Evolutionary conservation across 1,140 invertebrate genomes (phyloP).

Genomic region (Pseudoatta argentina): DNA sequence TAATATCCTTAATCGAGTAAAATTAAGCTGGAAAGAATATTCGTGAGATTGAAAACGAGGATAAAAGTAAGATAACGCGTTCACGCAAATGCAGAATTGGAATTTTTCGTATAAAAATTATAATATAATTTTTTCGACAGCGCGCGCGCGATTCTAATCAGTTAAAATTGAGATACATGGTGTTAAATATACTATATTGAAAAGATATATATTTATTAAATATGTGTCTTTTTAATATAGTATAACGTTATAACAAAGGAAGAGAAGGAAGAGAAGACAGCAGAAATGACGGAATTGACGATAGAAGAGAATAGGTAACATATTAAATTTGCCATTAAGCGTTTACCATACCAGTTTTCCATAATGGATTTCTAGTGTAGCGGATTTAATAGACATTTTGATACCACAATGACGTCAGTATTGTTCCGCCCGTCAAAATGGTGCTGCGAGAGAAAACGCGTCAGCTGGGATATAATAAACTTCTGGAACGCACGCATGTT

Average conservation of each 20-base stretch:
- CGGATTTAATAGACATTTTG: conserved; percentile 51
- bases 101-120: neutral
- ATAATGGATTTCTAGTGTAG: conserved; percentile 59
- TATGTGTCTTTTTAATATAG: no score
- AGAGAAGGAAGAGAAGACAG: neutral
- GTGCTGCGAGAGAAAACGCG: conserved; percentile 33
- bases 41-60: neutral
- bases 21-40: conserved; percentile 7
- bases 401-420: conserved; percentile 46
- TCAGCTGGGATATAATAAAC: conserved; percentile 48
- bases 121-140: neutral
- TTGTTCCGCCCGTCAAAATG: conserved; percentile 52
- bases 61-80: neutral
- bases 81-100: neutral
- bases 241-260: neutral
- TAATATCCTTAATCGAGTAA: neutral
- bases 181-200: neutral
- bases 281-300: conserved; percentile 13
- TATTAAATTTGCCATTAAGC: conserved; percentile 46
- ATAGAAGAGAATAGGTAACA: conserved; percentile 4
- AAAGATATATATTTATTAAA: neutral
- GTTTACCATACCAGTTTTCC: conserved; percentile 53
- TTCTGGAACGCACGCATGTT: conserved; percentile 44
- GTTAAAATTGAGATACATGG: neutral
- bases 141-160: neutral